Conservation (phyloP, 23 tunicate genomes). For the Styela clava region DNA sequence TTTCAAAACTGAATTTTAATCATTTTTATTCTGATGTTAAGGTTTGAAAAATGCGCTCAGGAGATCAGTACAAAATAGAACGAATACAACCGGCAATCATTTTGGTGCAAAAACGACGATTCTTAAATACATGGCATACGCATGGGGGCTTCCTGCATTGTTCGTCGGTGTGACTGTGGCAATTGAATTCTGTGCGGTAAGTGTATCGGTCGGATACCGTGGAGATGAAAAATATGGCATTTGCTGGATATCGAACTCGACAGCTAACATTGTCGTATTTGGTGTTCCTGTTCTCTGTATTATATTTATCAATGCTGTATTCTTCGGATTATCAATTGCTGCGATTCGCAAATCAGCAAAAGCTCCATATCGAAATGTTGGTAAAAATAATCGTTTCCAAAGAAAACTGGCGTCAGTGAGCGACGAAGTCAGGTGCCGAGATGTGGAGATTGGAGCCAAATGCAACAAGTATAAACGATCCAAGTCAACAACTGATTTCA, state of each 20-base stretch:
- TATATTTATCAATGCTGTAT: slow-evolving; percentile 47
- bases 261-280: slow-evolving; percentile 68
- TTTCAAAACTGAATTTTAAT: too few species aligned
- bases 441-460: background rate
- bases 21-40: slow-evolving; percentile 8
- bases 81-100: background rate
- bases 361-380: background rate
- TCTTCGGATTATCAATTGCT: slow-evolving; percentile 47
- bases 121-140: slow-evolving; percentile 63
- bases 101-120: slow-evolving; percentile 7
- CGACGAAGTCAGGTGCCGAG: background rate
- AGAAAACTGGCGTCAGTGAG: slow-evolving; percentile 1
- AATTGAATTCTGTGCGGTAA: slow-evolving; percentile 46
- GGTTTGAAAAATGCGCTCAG: slow-evolving; percentile 63
- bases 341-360: slow-evolving; percentile 49
- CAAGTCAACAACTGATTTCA: background rate
- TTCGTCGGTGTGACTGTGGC: slow-evolving; percentile 56
- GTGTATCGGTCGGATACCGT: slow-evolving; percentile 50
- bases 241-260: slow-evolving; percentile 89
- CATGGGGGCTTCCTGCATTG: slow-evolving; percentile 72
- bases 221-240: slow-evolving; percentile 28
- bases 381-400: background rate
- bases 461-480: background rate
- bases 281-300: slow-evolving; percentile 70
- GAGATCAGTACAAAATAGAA: slow-evolving; percentile 33